phyloP scores from a whole-genome alignment of 2,113 vertebrate genomes.

The Desmodus rotundus region DNA sequence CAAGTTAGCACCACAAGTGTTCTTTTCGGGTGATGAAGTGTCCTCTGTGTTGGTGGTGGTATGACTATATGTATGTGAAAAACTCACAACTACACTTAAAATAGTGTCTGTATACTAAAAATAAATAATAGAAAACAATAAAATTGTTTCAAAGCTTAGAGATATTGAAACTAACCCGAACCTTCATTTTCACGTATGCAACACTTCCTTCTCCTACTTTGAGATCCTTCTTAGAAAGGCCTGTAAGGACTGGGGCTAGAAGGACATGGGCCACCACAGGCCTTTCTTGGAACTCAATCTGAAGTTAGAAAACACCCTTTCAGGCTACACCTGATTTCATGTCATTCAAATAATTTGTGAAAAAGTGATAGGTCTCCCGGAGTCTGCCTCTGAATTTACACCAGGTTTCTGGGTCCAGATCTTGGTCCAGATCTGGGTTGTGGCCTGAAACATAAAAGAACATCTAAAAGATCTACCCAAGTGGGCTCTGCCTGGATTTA shows the following conservation, averaged over 20 bases:
- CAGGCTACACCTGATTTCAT: background rate
- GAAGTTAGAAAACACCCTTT: background rate
- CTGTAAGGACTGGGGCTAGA: background rate
- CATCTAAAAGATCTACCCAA: accelerated
- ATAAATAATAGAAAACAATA: background rate
- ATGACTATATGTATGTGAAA: background rate
- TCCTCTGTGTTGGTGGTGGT: background rate
- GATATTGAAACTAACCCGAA: background rate
- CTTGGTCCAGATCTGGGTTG: background rate
- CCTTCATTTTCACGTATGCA: background rate
- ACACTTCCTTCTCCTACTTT: background rate
- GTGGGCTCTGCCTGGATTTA: accelerated
- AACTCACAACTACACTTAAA: background rate
- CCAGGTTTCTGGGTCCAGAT: background rate
- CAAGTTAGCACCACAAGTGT: background rate
- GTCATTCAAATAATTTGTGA: background rate
- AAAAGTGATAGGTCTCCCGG: background rate
- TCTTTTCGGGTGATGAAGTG: background rate
- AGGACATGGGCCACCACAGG: background rate
- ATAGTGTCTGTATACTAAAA: background rate
- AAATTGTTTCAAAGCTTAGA: background rate
- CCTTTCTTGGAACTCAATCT: background rate
- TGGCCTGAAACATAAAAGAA: background rate
- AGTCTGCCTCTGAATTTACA: background rate
- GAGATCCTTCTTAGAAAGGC: background rate